Evolutionary conservation across 2,797 vertebrate genomes (phyloP).

Genomic region (Pyrocephalus nanus): DNA sequence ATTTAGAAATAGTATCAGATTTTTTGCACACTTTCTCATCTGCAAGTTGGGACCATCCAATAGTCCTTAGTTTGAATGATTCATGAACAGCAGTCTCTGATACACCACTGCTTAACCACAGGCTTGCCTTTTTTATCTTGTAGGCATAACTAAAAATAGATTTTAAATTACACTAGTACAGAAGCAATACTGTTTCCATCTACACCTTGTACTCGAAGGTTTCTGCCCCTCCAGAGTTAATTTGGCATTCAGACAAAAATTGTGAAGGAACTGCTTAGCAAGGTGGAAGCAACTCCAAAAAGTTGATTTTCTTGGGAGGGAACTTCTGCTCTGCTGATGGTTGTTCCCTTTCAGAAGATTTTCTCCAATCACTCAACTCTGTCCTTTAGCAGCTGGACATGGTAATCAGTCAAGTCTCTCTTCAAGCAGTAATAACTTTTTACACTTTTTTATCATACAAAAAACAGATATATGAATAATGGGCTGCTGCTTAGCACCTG

Average conservation of each 20-base stretch:
- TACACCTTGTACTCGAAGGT: neutral
- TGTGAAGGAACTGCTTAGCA: neutral
- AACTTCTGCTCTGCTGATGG: neutral
- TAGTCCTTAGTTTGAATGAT: neutral
- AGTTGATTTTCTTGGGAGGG: neutral
- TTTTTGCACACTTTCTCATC: neutral
- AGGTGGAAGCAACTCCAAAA: neutral
- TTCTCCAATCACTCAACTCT: neutral
- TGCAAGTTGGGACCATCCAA: rapidly evolving
- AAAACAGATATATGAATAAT: neutral
- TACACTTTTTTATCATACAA: neutral
- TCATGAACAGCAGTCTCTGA: neutral
- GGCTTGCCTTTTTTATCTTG: neutral
- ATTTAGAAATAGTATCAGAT: neutral
- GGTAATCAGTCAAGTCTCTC: neutral
- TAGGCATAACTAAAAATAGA: neutral
- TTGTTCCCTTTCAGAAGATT: neutral
- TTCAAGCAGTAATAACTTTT: neutral
- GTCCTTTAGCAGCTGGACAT: neutral
- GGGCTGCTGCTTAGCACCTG: neutral
- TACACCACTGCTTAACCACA: neutral
- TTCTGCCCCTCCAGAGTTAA: neutral
- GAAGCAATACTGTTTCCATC: neutral
- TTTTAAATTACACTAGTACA: neutral
- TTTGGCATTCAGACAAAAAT: neutral